Percentiles rank a stretch among this genome's conserved stretches.
Conservation (phyloP, 2,888 invertebrate species). For the Lithophane socia region DNA sequence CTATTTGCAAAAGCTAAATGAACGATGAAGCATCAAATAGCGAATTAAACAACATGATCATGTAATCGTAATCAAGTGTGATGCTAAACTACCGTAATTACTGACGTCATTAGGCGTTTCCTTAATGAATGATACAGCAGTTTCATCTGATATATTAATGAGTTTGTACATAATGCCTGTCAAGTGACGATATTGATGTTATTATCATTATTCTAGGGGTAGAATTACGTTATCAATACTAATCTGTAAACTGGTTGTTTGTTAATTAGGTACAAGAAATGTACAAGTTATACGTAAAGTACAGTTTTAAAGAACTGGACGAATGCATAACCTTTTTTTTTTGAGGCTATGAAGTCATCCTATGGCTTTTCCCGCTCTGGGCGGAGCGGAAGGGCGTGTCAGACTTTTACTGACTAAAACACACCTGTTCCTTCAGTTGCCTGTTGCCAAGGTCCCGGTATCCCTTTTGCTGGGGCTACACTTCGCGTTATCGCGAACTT, state of each 20-base stretch:
- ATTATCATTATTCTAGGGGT: slow-evolving; percentile 17
- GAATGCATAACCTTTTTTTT: background rate
- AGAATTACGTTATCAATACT: background rate
- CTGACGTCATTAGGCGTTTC: slow-evolving; percentile 52
- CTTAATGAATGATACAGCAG: slow-evolving; percentile 47
- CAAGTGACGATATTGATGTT: slow-evolving; percentile 29
- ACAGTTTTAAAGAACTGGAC: background rate
- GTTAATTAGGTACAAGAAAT: background rate
- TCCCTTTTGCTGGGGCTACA: too few relatives aligned
- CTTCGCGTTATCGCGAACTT: too few relatives aligned
- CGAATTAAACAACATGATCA: slow-evolving; percentile 21
- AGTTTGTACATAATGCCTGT: slow-evolving; percentile 39
- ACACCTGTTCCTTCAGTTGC: too few relatives aligned
- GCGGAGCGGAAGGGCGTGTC: too few relatives aligned
- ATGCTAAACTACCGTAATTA: slow-evolving; percentile 35
- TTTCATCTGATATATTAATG: slow-evolving; percentile 45
- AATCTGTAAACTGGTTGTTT: background rate
- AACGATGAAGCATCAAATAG: background rate
- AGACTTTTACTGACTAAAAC: too few relatives aligned
- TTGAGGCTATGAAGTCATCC: too few relatives aligned
- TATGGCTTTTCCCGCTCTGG: too few relatives aligned
- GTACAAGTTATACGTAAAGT: background rate
- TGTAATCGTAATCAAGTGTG: slow-evolving; percentile 37
- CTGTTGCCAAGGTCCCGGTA: too few relatives aligned
- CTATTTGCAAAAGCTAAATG: background rate